These are phyloP conservation scores for Callipepla californica DNA, from an alignment of 2,113 vertebrate genomes.

Conservation along the genomic window DNA sequence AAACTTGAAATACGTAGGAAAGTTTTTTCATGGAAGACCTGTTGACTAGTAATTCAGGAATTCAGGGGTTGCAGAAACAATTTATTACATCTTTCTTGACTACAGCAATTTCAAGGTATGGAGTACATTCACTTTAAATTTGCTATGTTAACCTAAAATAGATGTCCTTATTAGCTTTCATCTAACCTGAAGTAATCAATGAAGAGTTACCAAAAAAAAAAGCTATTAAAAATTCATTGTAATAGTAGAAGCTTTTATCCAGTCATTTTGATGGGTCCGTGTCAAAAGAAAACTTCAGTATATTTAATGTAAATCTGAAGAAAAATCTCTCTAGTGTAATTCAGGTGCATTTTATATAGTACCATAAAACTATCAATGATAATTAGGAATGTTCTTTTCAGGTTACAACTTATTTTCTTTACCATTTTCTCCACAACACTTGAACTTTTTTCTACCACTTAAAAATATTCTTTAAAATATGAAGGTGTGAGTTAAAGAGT, in stretches of 20 bases:
- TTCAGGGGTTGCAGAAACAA: constrained; percentile 62
- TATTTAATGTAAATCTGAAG: not conserved
- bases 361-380: not conserved
- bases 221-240: not conserved
- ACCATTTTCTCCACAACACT: not conserved
- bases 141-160: constrained; percentile 10
- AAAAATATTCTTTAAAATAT: not conserved
- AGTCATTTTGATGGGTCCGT: not conserved
- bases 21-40: constrained; percentile 79
- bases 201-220: not conserved
- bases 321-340: not conserved
- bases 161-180: not conserved
- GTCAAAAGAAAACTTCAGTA: not conserved
- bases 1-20: constrained; percentile 81
- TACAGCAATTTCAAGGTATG: not conserved
- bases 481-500: not conserved
- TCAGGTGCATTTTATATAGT: not conserved
- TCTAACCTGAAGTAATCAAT: not conserved
- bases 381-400: not conserved
- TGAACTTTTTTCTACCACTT: not conserved
- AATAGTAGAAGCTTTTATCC: not conserved
- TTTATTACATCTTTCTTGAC: constrained; percentile 20
- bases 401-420: not conserved
- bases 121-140: not conserved
- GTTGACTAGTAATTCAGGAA: constrained; percentile 79